Percentiles rank a stretch among this genome's conserved stretches.
Conservation (phyloP, 2,113 vertebrate genomes). For the Globicephala melas region DNA sequence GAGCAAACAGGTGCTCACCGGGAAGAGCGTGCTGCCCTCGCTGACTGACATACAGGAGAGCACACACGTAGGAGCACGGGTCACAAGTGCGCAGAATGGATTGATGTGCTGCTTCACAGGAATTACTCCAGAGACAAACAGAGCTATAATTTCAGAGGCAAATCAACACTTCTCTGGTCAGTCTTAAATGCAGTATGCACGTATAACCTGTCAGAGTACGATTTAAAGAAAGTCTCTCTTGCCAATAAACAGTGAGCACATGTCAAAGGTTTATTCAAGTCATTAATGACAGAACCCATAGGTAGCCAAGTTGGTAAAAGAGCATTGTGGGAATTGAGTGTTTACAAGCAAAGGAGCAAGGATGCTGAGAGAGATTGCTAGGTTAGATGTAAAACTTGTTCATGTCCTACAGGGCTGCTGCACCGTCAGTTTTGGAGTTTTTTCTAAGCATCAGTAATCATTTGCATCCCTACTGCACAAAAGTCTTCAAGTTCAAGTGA, state of each 20-base stretch:
- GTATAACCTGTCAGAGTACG: background rate
- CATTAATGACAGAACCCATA: background rate
- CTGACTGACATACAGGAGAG: rapidly evolving
- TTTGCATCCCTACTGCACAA: too few species aligned
- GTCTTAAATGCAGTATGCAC: background rate
- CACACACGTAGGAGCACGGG: rapidly evolving
- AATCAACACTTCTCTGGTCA: background rate
- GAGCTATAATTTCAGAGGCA: background rate
- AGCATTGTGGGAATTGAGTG: rapidly evolving
- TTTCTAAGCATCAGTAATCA: background rate
- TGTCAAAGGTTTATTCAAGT: background rate
- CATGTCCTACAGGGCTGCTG: rapidly evolving
- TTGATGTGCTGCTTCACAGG: background rate
- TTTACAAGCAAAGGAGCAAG: background rate
- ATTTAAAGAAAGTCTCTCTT: background rate
- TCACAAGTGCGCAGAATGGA: rapidly evolving
- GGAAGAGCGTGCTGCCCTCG: rapidly evolving
- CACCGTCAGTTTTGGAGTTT: rapidly evolving
- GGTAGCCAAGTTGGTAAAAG: background rate
- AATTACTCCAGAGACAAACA: background rate
- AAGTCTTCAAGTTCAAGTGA: rapidly evolving
- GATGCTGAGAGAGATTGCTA: rapidly evolving
- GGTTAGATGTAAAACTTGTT: rapidly evolving
- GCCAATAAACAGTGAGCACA: background rate
- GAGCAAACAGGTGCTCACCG: background rate